These are phyloP conservation scores for Erithacus rubecula DNA, from an alignment of 2,797 vertebrate species.

Conservation along the genomic window DNA sequence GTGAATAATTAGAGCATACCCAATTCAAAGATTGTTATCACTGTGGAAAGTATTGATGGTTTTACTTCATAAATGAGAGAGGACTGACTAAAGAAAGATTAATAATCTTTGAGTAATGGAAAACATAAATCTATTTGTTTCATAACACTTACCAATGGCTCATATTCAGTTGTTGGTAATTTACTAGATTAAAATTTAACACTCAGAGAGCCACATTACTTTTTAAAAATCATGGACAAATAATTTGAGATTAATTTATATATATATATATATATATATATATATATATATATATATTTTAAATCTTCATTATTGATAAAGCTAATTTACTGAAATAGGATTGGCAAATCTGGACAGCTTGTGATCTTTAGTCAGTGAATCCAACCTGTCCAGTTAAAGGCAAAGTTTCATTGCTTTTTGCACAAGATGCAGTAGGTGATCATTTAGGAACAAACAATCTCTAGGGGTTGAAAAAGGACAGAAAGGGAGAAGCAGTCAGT, in stretches of 20 bases:
- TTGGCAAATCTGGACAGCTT: not conserved
- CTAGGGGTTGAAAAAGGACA: fast-evolving
- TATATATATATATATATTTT: too few relatives aligned
- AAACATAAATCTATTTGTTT: not conserved
- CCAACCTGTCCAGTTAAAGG: not conserved
- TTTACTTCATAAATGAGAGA: not conserved
- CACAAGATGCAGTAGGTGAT: not conserved
- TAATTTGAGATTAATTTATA: not conserved
- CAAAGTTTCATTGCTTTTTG: not conserved
- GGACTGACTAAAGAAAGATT: not conserved
- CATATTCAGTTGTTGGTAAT: not conserved
- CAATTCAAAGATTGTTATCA: not conserved
- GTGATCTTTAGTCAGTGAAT: not conserved
- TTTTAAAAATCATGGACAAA: not conserved
- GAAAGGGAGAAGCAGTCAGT: not conserved
- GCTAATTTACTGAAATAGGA: not conserved
- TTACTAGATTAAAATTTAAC: not conserved
- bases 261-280: too few relatives aligned
- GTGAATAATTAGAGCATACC: not conserved
- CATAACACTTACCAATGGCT: not conserved
- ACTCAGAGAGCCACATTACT: not conserved
- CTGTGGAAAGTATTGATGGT: not conserved
- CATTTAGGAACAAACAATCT: not conserved
- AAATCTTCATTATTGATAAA: not conserved
- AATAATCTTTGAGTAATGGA: not conserved